A percentile compares a stretch with the other conserved stretches of the same genome.
Evolutionary conservation across 2,797 vertebrate genomes (phyloP).

Genomic region (Todus mexicanus): DNA sequence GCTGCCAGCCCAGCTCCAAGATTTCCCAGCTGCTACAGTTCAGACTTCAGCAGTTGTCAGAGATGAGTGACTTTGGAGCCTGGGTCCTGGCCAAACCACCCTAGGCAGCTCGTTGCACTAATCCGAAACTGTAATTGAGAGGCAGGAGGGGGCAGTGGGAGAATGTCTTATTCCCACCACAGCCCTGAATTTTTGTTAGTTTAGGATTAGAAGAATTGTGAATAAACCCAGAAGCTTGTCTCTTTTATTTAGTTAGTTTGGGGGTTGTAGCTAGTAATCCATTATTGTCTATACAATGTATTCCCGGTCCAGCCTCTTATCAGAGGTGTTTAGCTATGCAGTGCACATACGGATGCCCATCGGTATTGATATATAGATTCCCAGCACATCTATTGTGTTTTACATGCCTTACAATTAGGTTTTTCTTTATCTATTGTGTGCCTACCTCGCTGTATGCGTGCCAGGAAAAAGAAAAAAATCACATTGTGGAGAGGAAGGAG

Average conservation of each 20-base stretch:
- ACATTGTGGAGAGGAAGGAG: not conserved
- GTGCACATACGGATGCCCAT: not conserved
- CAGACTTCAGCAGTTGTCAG: constrained; percentile 8
- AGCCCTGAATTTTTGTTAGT: constrained; percentile 7
- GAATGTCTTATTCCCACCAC: not conserved
- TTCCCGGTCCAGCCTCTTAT: not conserved
- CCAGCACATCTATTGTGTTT: not conserved
- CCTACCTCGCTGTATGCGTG: not conserved
- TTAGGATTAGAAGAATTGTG: constrained; percentile 51
- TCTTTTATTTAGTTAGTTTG: constrained; percentile 36
- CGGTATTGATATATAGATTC: not conserved
- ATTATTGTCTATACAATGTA: not conserved
- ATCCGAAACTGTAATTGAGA: constrained; percentile 17
- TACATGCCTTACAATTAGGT: constrained; percentile 5
- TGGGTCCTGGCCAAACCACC: constrained; percentile 16
- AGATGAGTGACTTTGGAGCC: constrained; percentile 1
- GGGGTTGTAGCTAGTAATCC: not conserved
- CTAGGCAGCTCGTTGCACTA: constrained; percentile 1
- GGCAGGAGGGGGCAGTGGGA: not conserved
- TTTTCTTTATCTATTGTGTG: not conserved
- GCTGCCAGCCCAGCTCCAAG: not conserved
- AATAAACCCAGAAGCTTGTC: not conserved
- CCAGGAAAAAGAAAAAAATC: not conserved
- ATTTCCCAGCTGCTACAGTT: constrained; percentile 7
- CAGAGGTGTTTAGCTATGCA: not conserved